Base-by-base conservation (phyloP, 2,797 vertebrate genomes). In the Cottoperca gobio region DNA sequence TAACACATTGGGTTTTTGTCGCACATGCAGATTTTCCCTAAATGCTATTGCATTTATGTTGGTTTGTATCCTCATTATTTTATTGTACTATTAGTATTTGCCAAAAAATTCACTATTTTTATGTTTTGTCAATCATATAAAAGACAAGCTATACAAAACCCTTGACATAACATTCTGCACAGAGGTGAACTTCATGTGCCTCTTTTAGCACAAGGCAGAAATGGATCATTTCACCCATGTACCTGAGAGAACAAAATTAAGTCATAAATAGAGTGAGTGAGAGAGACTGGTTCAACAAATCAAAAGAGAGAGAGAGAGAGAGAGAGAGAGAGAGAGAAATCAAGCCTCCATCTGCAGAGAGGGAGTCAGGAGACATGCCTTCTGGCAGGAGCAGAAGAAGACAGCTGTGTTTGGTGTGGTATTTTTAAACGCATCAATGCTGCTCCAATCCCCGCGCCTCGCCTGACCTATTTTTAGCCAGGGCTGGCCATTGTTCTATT, bases 351-450 rank as follows among this genome's bases (percentile, higher is more conserved):
- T 93, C 87, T 92, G 91, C 88, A 90, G 85, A 83, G 90, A 92
- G 89, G 76, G 89, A 94, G 91, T 92, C 92, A 92, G 92, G 91
- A 94, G 93, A 93, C 86, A 89, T 93, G 93, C 92, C 95, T 95
- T 89, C 92, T 93, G 93, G 94, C 93, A 87, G 88, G 83, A 97
- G 96, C 95, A 95, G 95, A 94, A 95, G 96, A 94, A 93, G 97
- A 97, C 97, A 99, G 98, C 98, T 99, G 98, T 98, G 96, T 99
- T 97, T 97, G 97, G 96, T 95, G 96, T 93, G 97, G 95, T 99
- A 99, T 99, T 99, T 99, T 99, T 99, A 99, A 99, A 97, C 95
- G 95, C 97, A 97, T 99, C 97, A 97, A 97, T 97, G 96, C 96
- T 96, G 96, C 97, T 98, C 97, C 97, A 96, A 97, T 98, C 98